A percentile compares a stretch with the other conserved stretches of the same genome.
These are phyloP conservation scores for Acestrorhynchus altus DNA, from an alignment of 2,797 vertebrate genomes.

Conservation along the genomic window DNA sequence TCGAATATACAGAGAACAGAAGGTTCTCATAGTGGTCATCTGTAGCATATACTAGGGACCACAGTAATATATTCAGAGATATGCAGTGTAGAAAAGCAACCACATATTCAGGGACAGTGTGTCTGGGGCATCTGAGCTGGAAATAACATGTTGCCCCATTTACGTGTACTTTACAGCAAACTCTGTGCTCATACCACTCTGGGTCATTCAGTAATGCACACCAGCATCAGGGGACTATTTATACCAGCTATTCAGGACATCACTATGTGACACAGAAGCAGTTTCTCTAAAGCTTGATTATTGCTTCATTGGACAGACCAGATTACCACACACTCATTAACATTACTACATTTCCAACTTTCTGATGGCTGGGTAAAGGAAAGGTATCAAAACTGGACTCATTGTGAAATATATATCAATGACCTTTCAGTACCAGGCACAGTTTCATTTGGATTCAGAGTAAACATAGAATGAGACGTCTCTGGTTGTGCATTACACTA, in stretches of 20 bases:
- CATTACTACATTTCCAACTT: no score
- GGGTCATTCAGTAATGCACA: constrained; percentile 30
- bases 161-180: constrained; percentile 4
- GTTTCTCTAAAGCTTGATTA: neutral
- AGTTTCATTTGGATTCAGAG: neutral
- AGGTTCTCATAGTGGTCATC: neutral
- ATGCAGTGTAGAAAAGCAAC: neutral
- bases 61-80: neutral
- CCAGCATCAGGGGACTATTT: constrained; percentile 43
- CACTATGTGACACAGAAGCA: neutral
- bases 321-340: neutral
- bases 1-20: neutral
- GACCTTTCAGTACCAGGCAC: neutral
- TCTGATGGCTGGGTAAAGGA: no score
- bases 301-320: neutral
- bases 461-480: neutral
- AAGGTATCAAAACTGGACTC: neutral
- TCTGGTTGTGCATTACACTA: neutral
- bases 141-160: constrained; percentile 11
- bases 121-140: neutral
- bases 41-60: neutral
- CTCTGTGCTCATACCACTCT: neutral
- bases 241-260: constrained; percentile 21
- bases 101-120: neutral
- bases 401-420: neutral